Evolutionary conservation across 1,140 invertebrate genomes (phyloP).

Genomic region (Aethina tumida): DNA sequence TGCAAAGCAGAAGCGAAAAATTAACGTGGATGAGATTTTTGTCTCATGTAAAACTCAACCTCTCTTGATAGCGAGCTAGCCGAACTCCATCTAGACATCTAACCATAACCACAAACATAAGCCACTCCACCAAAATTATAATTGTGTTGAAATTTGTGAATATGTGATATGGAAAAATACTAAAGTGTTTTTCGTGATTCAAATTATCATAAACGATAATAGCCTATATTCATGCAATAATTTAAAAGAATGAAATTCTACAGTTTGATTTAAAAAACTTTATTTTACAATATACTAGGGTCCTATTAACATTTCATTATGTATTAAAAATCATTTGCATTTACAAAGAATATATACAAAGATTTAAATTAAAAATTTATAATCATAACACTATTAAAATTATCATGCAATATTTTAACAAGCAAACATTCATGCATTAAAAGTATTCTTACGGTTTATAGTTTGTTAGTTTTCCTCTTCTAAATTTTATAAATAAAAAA

Average conservation of each 20-base stretch:
- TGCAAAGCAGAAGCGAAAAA: too few species aligned
- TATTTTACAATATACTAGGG: too few species aligned
- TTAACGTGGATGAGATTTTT: slow-evolving; percentile 16
- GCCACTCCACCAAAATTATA: too few species aligned
- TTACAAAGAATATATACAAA: slow-evolving; percentile 4
- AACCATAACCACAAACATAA: slow-evolving; percentile 39
- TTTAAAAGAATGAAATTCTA: too few species aligned
- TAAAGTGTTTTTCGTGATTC: too few species aligned
- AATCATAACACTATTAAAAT: slow-evolving; percentile 8
- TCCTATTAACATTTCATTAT: not conserved
- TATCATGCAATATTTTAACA: slow-evolving; percentile 3
- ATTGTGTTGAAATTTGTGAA: too few species aligned
- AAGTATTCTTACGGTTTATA: slow-evolving; percentile 7
- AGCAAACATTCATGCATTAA: not conserved
- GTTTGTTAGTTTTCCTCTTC: slow-evolving; percentile 9
- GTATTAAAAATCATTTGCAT: not conserved
- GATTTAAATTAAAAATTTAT: slow-evolving; percentile 6
- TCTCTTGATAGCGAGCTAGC: slow-evolving; percentile 51
- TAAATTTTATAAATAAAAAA: too few species aligned
- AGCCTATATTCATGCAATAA: too few species aligned
- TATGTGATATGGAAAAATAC: too few species aligned
- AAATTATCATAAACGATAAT: too few species aligned
- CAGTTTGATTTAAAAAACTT: too few species aligned
- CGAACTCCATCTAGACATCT: slow-evolving; percentile 54
- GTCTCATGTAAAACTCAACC: slow-evolving; percentile 46